Evolutionary conservation across 2,113 vertebrate species (phyloP).

Genomic region (Platanista minor): DNA sequence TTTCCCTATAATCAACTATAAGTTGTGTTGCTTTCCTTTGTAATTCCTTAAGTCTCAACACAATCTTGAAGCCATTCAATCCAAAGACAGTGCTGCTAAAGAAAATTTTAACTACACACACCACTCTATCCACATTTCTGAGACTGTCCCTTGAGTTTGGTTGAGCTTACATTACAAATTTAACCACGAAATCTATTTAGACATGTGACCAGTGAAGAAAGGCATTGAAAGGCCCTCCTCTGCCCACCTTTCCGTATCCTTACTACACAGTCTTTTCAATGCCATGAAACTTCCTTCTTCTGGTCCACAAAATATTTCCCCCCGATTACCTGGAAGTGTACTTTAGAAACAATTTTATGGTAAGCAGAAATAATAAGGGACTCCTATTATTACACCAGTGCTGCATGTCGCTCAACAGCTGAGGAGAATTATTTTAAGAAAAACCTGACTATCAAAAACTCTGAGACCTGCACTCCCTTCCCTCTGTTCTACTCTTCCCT

Average conservation of each 20-base stretch:
- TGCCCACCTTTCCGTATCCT: not conserved
- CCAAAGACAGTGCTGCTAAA: not conserved
- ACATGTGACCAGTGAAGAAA: fast-evolving
- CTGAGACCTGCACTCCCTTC: no score
- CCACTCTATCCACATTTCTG: not conserved
- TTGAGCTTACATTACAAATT: fast-evolving
- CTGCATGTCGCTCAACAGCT: fast-evolving
- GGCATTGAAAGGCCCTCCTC: fast-evolving
- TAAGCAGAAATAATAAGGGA: not conserved
- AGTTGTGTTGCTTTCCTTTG: not conserved
- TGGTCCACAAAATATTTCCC: fast-evolving
- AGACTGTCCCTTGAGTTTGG: not conserved
- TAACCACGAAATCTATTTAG: fast-evolving
- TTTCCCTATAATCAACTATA: not conserved
- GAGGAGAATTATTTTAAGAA: not conserved
- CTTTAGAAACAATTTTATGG: not conserved
- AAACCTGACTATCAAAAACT: fast-evolving
- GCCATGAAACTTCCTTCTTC: not conserved
- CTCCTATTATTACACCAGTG: fast-evolving
- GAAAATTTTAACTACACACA: fast-evolving
- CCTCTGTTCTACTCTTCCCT: fast-evolving
- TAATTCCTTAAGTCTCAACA: not conserved
- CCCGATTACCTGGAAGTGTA: not conserved
- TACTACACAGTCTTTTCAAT: fast-evolving
- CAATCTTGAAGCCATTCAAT: not conserved